These are phyloP conservation scores for Caenorhabditis sp. DNA, from an alignment of 2,888 invertebrate species.

Conservation along the genomic window DNA sequence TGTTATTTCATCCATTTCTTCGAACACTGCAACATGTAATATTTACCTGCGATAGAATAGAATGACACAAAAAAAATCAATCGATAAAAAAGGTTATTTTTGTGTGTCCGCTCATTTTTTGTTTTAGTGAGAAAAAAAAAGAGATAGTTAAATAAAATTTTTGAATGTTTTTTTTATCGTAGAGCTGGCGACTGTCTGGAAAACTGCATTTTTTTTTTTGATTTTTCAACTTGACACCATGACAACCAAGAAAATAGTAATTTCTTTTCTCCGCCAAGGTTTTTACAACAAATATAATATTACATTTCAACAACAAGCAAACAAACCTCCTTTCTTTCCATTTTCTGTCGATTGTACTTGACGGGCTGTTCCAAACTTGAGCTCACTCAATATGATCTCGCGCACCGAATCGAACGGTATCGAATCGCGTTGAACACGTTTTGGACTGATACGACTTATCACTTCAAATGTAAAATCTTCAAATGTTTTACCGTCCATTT, in stretches of 20 bases:
- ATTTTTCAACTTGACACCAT: background rate
- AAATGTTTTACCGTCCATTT: conserved; percentile 18
- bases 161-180: too few species aligned
- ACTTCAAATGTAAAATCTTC: conserved; percentile 34
- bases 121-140: too few species aligned
- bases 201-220: background rate
- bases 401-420: conserved; percentile 40
- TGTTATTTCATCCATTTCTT: conserved; percentile 6
- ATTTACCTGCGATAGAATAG: background rate
- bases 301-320: background rate
- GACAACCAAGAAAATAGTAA: too few species aligned
- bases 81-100: background rate
- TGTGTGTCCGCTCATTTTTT: too few species aligned
- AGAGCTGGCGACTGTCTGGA: too few species aligned
- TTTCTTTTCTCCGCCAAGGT: too few species aligned
- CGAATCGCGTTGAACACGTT: conserved; percentile 21
- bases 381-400: conserved; percentile 29
- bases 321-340: background rate
- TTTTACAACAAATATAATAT: background rate
- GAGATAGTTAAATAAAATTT: too few species aligned
- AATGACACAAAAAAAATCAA: background rate
- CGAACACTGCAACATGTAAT: background rate
- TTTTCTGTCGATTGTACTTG: background rate
- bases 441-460: conserved; percentile 28
- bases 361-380: background rate